phyloP scores from a whole-genome alignment of 1,140 invertebrate genomes.

The Euura saliciscinereae region DNA sequence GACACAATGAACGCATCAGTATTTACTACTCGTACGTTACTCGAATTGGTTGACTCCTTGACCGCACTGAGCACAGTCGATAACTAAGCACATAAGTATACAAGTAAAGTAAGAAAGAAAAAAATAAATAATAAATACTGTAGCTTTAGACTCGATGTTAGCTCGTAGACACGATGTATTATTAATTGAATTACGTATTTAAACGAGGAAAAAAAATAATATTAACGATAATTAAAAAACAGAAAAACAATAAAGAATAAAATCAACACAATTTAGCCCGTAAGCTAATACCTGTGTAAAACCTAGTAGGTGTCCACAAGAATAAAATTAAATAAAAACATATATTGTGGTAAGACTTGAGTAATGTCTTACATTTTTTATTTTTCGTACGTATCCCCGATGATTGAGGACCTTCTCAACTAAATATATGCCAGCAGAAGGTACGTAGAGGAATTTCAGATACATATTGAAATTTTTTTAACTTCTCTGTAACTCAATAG shows the following conservation, averaged over 20 bases:
- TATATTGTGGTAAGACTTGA: constrained; percentile 56
- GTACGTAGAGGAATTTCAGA: no score
- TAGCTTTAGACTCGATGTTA: constrained; percentile 60
- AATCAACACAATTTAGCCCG: constrained; percentile 47
- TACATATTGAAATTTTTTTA: no score
- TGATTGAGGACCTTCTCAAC: no score
- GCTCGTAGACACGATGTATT: constrained; percentile 57
- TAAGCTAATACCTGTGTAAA: constrained; percentile 62
- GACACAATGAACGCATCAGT: neutral
- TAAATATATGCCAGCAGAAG: no score
- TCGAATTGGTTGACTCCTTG: constrained; percentile 2
- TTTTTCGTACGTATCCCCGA: no score
- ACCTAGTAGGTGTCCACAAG: constrained; percentile 61
- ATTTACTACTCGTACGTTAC: neutral
- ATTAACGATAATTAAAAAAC: no score
- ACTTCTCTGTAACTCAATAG: no score
- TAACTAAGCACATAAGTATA: constrained; percentile 59
- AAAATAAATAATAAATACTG: constrained; percentile 42
- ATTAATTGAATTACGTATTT: constrained; percentile 57
- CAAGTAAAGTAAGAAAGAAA: constrained; percentile 30
- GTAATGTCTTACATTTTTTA: neutral
- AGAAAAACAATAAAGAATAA: constrained; percentile 18
- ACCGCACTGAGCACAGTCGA: constrained; percentile 31
- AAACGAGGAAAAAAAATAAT: constrained; percentile 38
- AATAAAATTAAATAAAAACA: constrained; percentile 57